Conservation (phyloP, 2,797 vertebrate genomes). For the Fratercula arctica region DNA sequence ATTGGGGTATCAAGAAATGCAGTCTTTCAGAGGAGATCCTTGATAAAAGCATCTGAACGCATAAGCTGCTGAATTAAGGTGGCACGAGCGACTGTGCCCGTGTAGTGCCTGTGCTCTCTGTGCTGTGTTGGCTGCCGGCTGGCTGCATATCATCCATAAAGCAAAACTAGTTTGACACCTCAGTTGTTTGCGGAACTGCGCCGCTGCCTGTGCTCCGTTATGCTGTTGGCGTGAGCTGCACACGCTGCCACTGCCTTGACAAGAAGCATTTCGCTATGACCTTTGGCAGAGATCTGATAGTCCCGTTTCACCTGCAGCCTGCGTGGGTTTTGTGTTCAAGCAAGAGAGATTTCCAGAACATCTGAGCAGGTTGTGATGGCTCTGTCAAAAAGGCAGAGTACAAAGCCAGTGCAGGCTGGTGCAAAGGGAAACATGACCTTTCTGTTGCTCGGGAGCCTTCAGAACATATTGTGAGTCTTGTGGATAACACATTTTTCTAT, state of each 20-base stretch:
- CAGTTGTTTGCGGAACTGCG: accelerated
- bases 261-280: not conserved
- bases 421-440: accelerated
- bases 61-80: not conserved
- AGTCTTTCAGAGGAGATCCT: not conserved
- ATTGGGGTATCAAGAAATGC: not conserved
- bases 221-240: not conserved
- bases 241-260: accelerated
- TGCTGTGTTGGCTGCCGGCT: not conserved
- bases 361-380: not conserved
- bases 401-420: not conserved
- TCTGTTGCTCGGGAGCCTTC: not conserved
- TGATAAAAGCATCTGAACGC: accelerated
- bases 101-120: accelerated
- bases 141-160: accelerated
- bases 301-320: not conserved
- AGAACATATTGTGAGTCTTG: not conserved
- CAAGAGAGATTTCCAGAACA: not conserved
- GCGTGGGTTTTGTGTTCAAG: accelerated
- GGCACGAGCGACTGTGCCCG: accelerated
- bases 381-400: not conserved
- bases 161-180: not conserved
- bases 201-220: accelerated
- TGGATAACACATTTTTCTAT: accelerated
- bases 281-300: not conserved